These are phyloP conservation scores for Trichosurus vulpecula DNA, from an alignment of 2,797 vertebrate species.

Conservation along the genomic window DNA sequence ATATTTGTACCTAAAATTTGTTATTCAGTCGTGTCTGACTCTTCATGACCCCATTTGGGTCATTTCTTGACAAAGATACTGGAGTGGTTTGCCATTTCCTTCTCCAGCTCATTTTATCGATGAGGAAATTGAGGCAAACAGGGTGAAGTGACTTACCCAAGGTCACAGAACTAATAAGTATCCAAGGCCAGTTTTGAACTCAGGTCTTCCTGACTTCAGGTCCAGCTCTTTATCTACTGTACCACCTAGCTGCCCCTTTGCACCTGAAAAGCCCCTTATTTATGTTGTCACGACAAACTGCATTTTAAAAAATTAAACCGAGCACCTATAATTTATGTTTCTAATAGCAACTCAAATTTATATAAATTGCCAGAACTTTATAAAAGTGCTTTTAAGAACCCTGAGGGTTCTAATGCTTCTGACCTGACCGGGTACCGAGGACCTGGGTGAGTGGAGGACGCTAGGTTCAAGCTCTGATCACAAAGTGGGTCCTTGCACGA, in stretches of 20 bases:
- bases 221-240: not conserved
- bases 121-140: not conserved
- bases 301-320: not conserved
- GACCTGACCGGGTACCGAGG: not conserved
- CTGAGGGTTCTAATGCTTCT: not conserved
- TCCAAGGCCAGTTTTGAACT: not conserved
- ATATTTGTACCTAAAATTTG: not conserved
- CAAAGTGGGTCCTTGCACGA: not conserved
- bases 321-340: not conserved
- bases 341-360: not conserved
- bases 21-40: not conserved
- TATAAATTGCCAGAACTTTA: not conserved
- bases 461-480: not conserved
- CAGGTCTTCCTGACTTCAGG: not conserved
- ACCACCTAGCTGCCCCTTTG: not conserved
- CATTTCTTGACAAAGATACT: not conserved
- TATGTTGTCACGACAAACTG: not conserved
- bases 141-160: not conserved
- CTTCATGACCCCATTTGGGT: not conserved
- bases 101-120: not conserved
- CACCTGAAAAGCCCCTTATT: not conserved
- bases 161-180: not conserved
- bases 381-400: not conserved
- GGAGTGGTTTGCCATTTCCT: not conserved
- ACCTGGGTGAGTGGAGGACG: not conserved